phyloP scores from a whole-genome alignment of 2,113 vertebrate species.

The Potamarius usumacintae region DNA sequence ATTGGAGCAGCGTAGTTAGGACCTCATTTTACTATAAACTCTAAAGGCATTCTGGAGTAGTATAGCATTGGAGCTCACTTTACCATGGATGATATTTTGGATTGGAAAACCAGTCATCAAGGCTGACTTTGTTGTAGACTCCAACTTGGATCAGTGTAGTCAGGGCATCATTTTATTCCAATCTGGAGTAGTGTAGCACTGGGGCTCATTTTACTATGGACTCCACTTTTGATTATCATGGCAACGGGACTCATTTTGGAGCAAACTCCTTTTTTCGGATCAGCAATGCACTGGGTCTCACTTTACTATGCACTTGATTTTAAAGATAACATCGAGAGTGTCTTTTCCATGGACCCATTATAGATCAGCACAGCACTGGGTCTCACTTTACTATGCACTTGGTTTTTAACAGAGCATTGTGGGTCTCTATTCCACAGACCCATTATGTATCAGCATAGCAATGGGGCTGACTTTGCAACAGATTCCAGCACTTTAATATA shows the following conservation, averaged over 20 bases:
- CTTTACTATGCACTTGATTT: slow-evolving; percentile 9
- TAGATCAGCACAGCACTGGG: background rate
- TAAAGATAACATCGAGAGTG: background rate
- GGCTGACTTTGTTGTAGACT: background rate
- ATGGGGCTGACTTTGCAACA: background rate
- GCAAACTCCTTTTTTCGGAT: background rate
- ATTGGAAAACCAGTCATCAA: background rate
- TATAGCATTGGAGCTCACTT: background rate
- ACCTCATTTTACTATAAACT: background rate
- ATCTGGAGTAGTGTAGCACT: background rate
- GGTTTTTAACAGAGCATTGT: background rate
- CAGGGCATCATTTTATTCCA: background rate
- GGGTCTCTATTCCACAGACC: background rate
- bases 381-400: slow-evolving; percentile 1
- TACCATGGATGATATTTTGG: background rate
- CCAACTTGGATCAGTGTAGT: background rate
- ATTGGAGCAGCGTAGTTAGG: background rate
- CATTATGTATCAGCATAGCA: background rate
- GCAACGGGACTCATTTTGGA: background rate
- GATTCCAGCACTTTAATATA: background rate
- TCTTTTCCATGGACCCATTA: background rate
- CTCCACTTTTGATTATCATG: slow-evolving; percentile 2
- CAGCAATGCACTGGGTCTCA: background rate
- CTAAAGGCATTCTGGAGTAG: background rate
- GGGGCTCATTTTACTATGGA: background rate